Conservation (phyloP, 2,797 vertebrate genomes). For the Sebastes trivittatus region DNA sequence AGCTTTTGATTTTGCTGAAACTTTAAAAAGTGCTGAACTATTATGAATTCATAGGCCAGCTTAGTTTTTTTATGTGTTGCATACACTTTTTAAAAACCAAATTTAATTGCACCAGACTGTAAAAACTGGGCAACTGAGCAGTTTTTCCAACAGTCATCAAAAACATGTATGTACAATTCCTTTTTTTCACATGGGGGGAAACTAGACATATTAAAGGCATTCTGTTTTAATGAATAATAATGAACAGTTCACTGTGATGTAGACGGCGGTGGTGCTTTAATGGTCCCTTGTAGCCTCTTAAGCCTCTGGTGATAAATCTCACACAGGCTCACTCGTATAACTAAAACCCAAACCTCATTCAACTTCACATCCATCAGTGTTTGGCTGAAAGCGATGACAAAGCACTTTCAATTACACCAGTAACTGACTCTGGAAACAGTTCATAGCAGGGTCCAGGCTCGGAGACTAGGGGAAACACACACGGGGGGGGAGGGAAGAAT, state of each 20-base stretch:
- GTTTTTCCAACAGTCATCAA: constrained; percentile 40
- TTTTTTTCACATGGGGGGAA: constrained; percentile 62
- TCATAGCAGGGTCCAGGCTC: constrained; percentile 80
- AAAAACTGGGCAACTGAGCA: constrained; percentile 14
- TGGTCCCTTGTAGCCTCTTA: constrained; percentile 86
- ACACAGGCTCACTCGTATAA: constrained; percentile 86
- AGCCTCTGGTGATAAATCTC: constrained; percentile 90
- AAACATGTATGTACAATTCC: constrained; percentile 33
- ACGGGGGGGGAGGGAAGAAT: constrained; percentile 64
- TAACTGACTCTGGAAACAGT: constrained; percentile 88
- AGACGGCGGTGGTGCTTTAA: constrained; percentile 81
- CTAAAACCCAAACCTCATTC: constrained; percentile 94
- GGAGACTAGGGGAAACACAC: constrained; percentile 66
- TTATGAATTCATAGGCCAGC: neutral
- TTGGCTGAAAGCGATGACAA: constrained; percentile 92
- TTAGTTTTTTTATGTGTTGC: constrained; percentile 18
- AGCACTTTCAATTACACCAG: constrained; percentile 89
- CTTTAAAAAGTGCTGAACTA: constrained; percentile 2
- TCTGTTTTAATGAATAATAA: constrained; percentile 85
- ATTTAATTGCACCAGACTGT: constrained; percentile 20
- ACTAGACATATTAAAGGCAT: constrained; percentile 73
- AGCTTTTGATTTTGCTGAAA: constrained; percentile 18
- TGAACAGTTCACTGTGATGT: constrained; percentile 76
- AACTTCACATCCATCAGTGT: constrained; percentile 93
- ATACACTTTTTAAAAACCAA: neutral